Base-by-base conservation (phyloP, 1,140 invertebrate species). In the Saxidomus purpurata region DNA sequence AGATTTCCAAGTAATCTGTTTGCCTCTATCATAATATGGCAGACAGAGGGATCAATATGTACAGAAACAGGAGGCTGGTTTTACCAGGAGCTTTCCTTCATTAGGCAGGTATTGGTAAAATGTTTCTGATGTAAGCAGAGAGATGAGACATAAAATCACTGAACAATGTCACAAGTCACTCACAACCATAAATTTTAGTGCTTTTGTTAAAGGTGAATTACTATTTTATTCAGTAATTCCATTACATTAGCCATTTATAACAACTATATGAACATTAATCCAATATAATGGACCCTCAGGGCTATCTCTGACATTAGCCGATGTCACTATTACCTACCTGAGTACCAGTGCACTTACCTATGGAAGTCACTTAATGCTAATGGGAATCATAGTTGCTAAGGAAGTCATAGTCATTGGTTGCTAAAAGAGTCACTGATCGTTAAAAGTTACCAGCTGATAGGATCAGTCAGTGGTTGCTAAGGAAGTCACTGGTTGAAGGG, bases 51-150 rank as follows among this genome's bases (percentile, higher is more conserved):
- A 67, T 67, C 61, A 67, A 67, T 25, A 61, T 6, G 22, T 31
- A 55, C 52, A 13, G 52, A 13, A n/a, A 22, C 52, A 55, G 52
- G 22, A n/a, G 52, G 52, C 22, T 55, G 52, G 3, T 55, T 55
- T 22, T 63, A 6, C 19, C 6, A 25, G 34, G 67, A 63, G 8
- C 22, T 63, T n/a, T 28, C 11, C 67, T 38, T 71, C 34, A 63
- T 71, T 38, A 71, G 25, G 67, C 25, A 71, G 15, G 67, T 71
- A 71, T 71, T 71, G 67, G 67, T 71, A 38, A 71, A 71, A 71
- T 71, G 36, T 71, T 71, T 71, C 11, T 71, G 31, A 38, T 38
- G 67, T 71, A 40, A 71, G 36, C 34, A 36, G 31, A 19, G 67
- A 38, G 34, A 71, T 38, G 67, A 36, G 67, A 31, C 34, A 38